Conservation (phyloP, 1,140 invertebrate genomes). For the Protaetia brevitarsis region DNA sequence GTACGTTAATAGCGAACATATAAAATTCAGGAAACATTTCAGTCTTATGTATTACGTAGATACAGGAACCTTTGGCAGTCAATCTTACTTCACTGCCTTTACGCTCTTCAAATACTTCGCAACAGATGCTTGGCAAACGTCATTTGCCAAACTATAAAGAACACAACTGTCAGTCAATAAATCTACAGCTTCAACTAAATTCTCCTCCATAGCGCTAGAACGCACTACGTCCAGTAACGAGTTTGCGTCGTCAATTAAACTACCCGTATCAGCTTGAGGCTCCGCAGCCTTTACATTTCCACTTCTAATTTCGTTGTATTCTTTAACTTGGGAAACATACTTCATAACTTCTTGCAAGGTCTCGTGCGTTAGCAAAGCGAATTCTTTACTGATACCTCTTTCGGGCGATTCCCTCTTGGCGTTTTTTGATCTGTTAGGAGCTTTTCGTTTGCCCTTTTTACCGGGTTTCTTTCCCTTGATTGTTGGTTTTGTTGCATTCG, state of each 20-base stretch:
- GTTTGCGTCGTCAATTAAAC: background rate
- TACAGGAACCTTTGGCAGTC: background rate
- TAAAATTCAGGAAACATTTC: conserved; percentile 7
- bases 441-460: conserved; percentile 15
- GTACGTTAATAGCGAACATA: background rate
- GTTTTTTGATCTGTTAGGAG: background rate
- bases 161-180: conserved; percentile 17
- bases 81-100: background rate
- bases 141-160: conserved; percentile 31
- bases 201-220: conserved; percentile 17
- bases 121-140: conserved; percentile 24
- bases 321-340: conserved; percentile 24
- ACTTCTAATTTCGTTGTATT: conserved; percentile 20
- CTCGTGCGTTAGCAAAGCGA: conserved; percentile 19
- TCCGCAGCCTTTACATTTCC: background rate
- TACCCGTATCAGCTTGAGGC: background rate
- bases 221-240: background rate
- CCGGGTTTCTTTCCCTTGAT: background rate
- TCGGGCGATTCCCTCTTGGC: background rate
- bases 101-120: conserved; percentile 12
- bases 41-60: conserved; percentile 12
- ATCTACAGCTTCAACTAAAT: background rate
- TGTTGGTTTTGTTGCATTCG: background rate
- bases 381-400: conserved; percentile 9
- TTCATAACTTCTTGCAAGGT: conserved; percentile 19